Base-by-base conservation (phyloP, 2,888 invertebrate genomes). In the Baronia brevicornis region DNA sequence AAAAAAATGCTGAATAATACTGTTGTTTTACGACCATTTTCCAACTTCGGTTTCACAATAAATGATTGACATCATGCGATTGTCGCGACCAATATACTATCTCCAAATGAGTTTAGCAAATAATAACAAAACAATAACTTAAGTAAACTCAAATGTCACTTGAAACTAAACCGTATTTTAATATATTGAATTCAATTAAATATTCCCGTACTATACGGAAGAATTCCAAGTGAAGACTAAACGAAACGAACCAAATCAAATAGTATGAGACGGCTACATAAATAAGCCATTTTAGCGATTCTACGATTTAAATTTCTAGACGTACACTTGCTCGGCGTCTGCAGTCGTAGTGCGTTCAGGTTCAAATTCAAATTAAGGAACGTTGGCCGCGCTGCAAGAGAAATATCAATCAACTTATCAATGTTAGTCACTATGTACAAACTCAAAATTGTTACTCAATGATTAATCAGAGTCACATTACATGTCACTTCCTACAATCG, bases 301-400 rank as follows among this genome's bases (percentile, higher is more conserved):
- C 77, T 77, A 79, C 71, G 56, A 61, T 49, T 60, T 48, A 59
- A 38, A 50, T 55, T 49, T 59, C 54, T 37, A 43, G 82, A 94
- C 94, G 87, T 94, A 95, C 95, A 92, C 92, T 95, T 95, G 78
- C 89, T 89, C 67, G 91, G 88, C 74, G 93, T 94, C 87, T 93
- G 93, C 71, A 93, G 91, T 84, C 94, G 91, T 86, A 94, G 88
- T 67, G 93, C 90, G 88, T 95, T 95, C 86, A 94, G 90, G 89
- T 94, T 95, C 89, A 95, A 88, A 88, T 93, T 95, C 88, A 97
- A 93, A 91, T 96, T 97, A 87, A 97, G 92, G 91, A 96, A 97
- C 80, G 96, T 97, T 74, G 97, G 97, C 69, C 97, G 94, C 85
- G 97, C 97, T 97, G 96, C 88, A 92, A 91, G 85, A 77, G 63